Percentiles rank a stretch among this genome's conserved stretches.
These are phyloP conservation scores for Caenorhabditis sinica DNA, from an alignment of 2,888 invertebrate genomes.

Conservation along the genomic window DNA sequence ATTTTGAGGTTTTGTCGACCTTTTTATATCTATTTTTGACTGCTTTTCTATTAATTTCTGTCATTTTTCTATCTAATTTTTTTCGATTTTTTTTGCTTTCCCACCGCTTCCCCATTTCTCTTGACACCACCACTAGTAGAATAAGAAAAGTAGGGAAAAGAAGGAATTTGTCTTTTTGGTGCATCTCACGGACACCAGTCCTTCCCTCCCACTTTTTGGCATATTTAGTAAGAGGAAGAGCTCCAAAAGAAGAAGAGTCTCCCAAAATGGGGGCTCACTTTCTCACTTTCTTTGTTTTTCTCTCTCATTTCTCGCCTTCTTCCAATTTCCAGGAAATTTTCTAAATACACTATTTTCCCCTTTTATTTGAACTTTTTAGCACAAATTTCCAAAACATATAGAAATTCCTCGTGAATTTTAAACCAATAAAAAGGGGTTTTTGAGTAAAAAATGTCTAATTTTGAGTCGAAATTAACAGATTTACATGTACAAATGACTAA, in stretches of 20 bases:
- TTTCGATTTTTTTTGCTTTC: conserved; percentile 3
- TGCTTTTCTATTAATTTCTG: not conserved
- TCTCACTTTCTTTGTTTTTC: too few relatives aligned
- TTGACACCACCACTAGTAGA: not conserved
- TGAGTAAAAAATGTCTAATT: too few relatives aligned
- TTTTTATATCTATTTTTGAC: conserved; percentile 21
- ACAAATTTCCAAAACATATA: too few relatives aligned
- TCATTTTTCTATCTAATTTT: not conserved
- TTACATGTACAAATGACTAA: too few relatives aligned
- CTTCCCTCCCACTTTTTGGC: too few relatives aligned
- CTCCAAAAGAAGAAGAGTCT: not conserved
- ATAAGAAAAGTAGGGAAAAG: too few relatives aligned
- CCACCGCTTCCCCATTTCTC: conserved; percentile 11
- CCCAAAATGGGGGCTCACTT: not conserved
- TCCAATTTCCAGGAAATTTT: too few relatives aligned
- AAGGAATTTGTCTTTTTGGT: not conserved
- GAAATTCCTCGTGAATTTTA: too few relatives aligned
- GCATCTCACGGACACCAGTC: conserved; percentile 16
- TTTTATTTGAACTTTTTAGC: not conserved
- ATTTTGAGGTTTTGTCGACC: not conserved
- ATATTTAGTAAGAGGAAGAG: conserved; percentile 38
- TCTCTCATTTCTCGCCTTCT: too few relatives aligned
- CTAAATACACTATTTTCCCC: too few relatives aligned
- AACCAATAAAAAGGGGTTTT: too few relatives aligned
- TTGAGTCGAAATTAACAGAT: too few relatives aligned